These are phyloP conservation scores for Numenius phaeopus DNA, from an alignment of 2,797 vertebrate genomes.

Conservation along the genomic window DNA sequence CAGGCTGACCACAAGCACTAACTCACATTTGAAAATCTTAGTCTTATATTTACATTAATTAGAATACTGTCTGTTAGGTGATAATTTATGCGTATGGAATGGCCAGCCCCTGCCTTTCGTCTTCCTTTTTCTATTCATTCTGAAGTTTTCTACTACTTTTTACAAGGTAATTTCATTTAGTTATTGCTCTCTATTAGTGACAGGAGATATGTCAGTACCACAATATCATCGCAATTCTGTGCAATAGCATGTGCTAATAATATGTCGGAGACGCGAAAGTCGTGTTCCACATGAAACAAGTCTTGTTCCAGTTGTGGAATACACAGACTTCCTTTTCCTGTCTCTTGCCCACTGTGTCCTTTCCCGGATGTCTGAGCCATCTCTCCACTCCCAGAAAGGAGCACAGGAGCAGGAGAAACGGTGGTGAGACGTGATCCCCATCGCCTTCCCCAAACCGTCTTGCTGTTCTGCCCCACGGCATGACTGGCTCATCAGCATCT, in stretches of 20 bases:
- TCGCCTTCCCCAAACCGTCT: background rate
- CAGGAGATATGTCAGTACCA: background rate
- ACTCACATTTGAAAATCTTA: background rate
- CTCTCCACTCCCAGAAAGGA: background rate
- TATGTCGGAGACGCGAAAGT: background rate
- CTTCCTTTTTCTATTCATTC: background rate
- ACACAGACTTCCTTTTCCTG: background rate
- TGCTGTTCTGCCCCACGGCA: background rate
- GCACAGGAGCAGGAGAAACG: background rate
- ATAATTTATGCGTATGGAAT: background rate
- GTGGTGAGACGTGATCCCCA: background rate
- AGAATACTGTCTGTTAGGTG: background rate
- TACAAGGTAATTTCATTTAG: background rate
- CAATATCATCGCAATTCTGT: background rate
- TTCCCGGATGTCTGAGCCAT: background rate
- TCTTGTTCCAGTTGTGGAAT: background rate
- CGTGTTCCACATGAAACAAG: background rate
- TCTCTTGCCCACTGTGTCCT: background rate
- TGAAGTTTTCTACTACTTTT: background rate
- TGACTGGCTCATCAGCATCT: background rate
- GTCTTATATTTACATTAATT: background rate
- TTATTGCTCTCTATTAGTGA: background rate
- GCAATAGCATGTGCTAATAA: background rate
- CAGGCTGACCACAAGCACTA: background rate
- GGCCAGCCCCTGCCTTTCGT: background rate